Base-by-base conservation (phyloP, 2,888 invertebrate species). In the Agrotis ipsilon region DNA sequence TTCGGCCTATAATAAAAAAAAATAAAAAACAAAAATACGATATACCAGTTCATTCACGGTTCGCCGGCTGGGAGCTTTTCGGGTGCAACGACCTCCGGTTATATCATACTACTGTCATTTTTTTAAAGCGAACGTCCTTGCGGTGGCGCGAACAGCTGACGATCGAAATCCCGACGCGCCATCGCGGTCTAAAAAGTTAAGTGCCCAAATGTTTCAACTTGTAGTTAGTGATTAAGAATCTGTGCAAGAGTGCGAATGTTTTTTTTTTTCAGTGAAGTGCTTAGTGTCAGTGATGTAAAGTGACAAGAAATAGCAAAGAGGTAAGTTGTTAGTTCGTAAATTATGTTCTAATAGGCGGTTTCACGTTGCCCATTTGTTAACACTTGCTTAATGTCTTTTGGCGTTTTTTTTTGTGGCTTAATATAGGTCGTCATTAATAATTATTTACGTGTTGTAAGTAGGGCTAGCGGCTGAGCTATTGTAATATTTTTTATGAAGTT, bases 31-130 rank as follows among this genome's bases (percentile, higher is more conserved):
- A 89, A 91, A 78, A 91, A 89, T 90, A 89, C 88, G 86, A 88
- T 86, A 87, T 87, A 89, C 89, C 91, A 88, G 91, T 92, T 91
- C 92, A 94, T 93, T 93, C 93, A 93, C 92, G 92, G 89, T 90
- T 91, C 89, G 89, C 87, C 90, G 89, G 87, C 88, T 86, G 87
- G 82, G 83, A 88, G 89, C 88, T 87, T 88, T 89, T 90, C 80
- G 90, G 91, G 93, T 87, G 91, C 94, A 92, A 90, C 83, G 91
- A 93, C 93, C 94, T 89, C 87, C 69, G 70, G 87, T 90, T 91
- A 90, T 90, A 88, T 90, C 89, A 91, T 85, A 88, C 88, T 83
- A 87, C 84, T 88, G 88, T 89, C 85, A 86, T 90, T 88, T 87
- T 88, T 90, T 86, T 82, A 83, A 84, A 81, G 79, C 86, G 86